phyloP scores from a whole-genome alignment of 2,888 invertebrate genomes.

The Amiota minor region DNA sequence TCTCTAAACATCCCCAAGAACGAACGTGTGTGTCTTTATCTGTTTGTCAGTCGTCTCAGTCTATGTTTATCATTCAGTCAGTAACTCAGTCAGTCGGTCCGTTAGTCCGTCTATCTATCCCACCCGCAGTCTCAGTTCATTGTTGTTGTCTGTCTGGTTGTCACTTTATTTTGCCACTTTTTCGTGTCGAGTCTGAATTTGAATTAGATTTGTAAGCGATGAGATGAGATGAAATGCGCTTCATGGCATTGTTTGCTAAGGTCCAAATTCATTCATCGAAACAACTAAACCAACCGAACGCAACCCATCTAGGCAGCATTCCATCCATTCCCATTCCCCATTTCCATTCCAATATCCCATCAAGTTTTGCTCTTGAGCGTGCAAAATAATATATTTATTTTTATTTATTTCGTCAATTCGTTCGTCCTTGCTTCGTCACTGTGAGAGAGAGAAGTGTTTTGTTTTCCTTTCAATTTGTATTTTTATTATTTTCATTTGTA shows the following conservation, averaged over 20 bases:
- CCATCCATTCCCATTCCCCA: constrained; percentile 18
- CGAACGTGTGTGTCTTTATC: no score
- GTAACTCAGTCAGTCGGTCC: no score
- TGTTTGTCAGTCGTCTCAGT: no score
- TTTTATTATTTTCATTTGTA: constrained; percentile 70
- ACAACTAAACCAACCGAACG: background rate
- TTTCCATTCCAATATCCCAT: no score
- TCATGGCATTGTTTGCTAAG: background rate
- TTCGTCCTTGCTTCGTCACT: background rate
- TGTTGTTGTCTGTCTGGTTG: background rate
- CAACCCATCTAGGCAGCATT: constrained; percentile 22
- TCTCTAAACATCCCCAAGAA: no score
- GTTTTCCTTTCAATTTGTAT: constrained; percentile 72
- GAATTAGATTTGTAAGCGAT: constrained; percentile 61
- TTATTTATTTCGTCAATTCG: constrained; percentile 49
- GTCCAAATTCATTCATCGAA: constrained; percentile 1
- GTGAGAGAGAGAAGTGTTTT: constrained; percentile 60
- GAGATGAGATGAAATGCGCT: background rate
- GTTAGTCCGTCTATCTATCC: no score
- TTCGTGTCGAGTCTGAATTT: constrained; percentile 53
- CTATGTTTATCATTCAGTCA: no score
- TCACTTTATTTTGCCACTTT: constrained; percentile 21
- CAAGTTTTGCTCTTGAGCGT: constrained; percentile 55
- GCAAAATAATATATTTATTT: constrained; percentile 66
- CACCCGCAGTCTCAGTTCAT: background rate